Conservation (phyloP, 1,140 invertebrate species). For the Tribolium madens region DNA sequence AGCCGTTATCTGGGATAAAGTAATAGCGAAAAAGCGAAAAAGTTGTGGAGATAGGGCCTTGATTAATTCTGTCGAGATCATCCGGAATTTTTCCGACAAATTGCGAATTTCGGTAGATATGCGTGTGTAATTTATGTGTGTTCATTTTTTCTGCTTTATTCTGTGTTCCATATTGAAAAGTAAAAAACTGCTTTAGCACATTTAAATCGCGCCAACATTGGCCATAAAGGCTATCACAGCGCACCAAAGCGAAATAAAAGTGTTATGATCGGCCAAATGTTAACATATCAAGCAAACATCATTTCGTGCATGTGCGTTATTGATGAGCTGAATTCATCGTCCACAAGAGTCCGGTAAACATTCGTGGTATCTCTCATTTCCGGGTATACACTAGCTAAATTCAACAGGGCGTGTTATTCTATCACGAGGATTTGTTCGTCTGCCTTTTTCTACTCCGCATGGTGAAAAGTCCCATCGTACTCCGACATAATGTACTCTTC, state of each 20-base stretch:
- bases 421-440: slow-evolving; percentile 37
- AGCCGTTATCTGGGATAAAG: background rate
- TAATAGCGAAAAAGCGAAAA: slow-evolving; percentile 14
- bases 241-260: slow-evolving; percentile 23
- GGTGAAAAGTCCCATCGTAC: background rate
- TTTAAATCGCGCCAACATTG: slow-evolving; percentile 15
- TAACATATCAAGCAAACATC: slow-evolving; percentile 42
- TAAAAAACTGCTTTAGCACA: slow-evolving; percentile 2
- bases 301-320: slow-evolving; percentile 33
- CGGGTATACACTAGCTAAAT: slow-evolving; percentile 25
- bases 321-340: slow-evolving; percentile 34
- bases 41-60: slow-evolving; percentile 4
- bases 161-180: slow-evolving; percentile 7
- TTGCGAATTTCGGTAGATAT: slow-evolving; percentile 7
- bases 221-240: background rate
- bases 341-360: slow-evolving; percentile 44
- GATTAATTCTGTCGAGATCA: slow-evolving; percentile 1
- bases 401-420: slow-evolving; percentile 40
- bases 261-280: slow-evolving; percentile 35
- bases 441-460: background rate
- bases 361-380: slow-evolving; percentile 42
- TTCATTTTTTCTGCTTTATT: background rate
- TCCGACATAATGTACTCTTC: slow-evolving; percentile 31
- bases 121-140: background rate
- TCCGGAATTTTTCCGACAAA: slow-evolving; percentile 17